Conservation (phyloP, 2,888 invertebrate genomes). For the Caenorhabditis macrosperma region DNA sequence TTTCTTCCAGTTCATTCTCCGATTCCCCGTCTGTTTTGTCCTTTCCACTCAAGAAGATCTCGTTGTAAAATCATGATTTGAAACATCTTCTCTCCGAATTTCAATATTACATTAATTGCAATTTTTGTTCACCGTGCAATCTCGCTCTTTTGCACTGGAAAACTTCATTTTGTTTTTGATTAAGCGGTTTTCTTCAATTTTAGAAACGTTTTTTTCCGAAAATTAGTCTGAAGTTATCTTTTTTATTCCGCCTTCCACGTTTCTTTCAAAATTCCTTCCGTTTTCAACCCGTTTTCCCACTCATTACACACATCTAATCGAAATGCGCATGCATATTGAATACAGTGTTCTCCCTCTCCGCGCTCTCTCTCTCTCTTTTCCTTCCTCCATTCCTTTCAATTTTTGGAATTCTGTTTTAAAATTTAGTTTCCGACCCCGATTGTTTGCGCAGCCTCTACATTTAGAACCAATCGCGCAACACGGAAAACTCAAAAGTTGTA, state of each 20-base stretch:
- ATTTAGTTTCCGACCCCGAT: neutral
- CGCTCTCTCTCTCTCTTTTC: neutral
- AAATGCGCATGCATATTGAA: conserved; percentile 6
- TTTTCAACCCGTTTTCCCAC: conserved; percentile 7
- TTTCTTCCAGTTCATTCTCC: neutral
- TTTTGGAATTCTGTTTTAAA: neutral
- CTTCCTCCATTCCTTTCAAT: neutral
- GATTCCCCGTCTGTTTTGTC: neutral
- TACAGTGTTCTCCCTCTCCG: neutral
- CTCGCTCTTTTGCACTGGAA: too few relatives aligned
- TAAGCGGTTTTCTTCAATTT: too few relatives aligned
- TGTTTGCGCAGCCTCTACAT: conserved; percentile 30
- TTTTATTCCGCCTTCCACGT: neutral
- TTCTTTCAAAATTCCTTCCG: neutral
- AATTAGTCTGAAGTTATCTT: neutral
- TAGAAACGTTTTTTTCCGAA: too few relatives aligned
- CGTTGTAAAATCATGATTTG: too few relatives aligned
- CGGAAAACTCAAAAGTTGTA: conserved; percentile 20
- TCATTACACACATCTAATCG: conserved; percentile 7
- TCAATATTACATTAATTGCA: too few relatives aligned
- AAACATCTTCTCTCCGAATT: too few relatives aligned
- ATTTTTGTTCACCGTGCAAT: too few relatives aligned
- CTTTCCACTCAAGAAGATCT: too few relatives aligned
- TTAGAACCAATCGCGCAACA: conserved; percentile 43
- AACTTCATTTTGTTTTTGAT: too few relatives aligned